These are phyloP conservation scores for Enteromius viviparus DNA, from an alignment of 2,797 vertebrate genomes.

Conservation along the genomic window DNA sequence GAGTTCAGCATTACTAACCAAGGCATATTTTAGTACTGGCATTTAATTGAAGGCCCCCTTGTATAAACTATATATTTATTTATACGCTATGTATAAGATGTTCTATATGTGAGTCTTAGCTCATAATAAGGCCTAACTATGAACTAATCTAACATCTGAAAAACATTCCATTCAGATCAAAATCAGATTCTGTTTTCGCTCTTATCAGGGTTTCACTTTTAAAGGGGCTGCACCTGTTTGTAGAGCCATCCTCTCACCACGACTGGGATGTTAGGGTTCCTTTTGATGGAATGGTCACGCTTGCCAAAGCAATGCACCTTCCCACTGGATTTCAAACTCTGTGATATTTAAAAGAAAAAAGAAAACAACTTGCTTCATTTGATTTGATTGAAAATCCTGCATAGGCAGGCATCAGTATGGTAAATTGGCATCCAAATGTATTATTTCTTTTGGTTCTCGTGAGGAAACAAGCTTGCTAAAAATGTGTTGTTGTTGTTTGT, in stretches of 20 bases:
- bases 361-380: not conserved
- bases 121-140: conserved; percentile 7
- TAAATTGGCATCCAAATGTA: not conserved
- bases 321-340: conserved; percentile 81
- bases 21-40: not conserved
- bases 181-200: conserved; percentile 21
- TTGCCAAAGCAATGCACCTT: conserved; percentile 98
- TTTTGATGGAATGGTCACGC: conserved; percentile 93
- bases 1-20: not conserved
- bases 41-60: not conserved
- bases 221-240: conserved; percentile 85
- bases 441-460: too few species aligned
- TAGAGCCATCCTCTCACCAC: conserved; percentile 98
- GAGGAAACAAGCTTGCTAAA: too few species aligned
- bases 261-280: conserved; percentile 93
- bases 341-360: conserved; percentile 56
- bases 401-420: not conserved
- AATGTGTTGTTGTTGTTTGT: too few species aligned
- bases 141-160: conserved; percentile 6
- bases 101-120: not conserved
- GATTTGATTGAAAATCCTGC: not conserved
- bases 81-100: conserved; percentile 13
- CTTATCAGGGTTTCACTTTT: not conserved
- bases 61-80: not conserved
- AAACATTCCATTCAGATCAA: conserved; percentile 14